Evolutionary conservation across 2,888 invertebrate species (phyloP).

Genomic region (Rosalia funebris): DNA sequence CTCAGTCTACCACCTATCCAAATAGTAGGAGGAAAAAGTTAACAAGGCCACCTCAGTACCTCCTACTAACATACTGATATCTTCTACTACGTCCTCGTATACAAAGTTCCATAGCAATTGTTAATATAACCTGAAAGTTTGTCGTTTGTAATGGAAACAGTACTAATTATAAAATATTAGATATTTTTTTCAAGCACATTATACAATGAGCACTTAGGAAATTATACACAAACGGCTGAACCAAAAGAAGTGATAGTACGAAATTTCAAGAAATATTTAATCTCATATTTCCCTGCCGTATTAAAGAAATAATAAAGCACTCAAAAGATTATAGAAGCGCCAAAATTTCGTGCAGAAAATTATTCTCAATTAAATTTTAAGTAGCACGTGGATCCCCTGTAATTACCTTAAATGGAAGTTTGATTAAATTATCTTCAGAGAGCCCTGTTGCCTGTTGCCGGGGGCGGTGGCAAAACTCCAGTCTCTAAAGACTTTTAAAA

Average conservation of each 20-base stretch:
- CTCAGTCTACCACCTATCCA: no score
- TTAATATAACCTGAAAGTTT: no score
- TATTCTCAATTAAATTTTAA: conserved; percentile 22
- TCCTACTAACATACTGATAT: no score
- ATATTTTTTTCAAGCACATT: neutral
- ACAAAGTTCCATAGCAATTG: no score
- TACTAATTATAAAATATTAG: no score
- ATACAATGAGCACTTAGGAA: neutral
- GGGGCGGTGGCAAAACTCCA: neutral
- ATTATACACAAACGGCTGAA: neutral
- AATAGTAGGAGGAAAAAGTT: no score
- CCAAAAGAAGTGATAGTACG: neutral
- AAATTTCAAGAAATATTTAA: neutral
- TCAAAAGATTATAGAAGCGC: conserved; percentile 13
- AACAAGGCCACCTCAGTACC: no score
- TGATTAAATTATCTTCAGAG: conserved; percentile 17
- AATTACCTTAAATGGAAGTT: conserved; percentile 24
- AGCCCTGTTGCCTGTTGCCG: conserved; percentile 16
- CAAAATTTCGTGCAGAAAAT: conserved; percentile 12
- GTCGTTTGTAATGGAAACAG: no score
- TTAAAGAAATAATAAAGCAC: conserved; percentile 4
- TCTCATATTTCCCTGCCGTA: neutral
- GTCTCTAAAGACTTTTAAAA: conserved; percentile 10
- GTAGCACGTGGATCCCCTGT: conserved; percentile 16
- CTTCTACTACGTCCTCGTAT: no score